Percentiles rank a stretch among this genome's conserved stretches.
phyloP scores from a whole-genome alignment of 2,888 invertebrate species.

The Sphaerophoria taeniata region DNA sequence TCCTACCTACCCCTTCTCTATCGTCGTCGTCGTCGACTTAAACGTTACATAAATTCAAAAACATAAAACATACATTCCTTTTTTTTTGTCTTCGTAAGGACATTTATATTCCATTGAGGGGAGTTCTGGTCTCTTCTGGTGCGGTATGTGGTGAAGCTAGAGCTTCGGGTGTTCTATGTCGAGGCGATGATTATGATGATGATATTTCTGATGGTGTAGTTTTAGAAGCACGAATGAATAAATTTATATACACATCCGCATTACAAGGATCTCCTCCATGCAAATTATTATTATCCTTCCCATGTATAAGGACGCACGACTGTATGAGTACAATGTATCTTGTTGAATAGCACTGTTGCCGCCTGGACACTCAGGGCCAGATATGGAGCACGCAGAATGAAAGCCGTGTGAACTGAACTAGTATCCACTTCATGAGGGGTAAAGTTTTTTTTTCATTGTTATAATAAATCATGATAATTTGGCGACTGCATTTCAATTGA shows the following conservation, averaged over 20 bases:
- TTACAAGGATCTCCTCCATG: constrained; percentile 65
- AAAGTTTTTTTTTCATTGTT: constrained; percentile 32
- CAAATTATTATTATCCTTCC: constrained; percentile 45
- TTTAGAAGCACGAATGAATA: constrained; percentile 63
- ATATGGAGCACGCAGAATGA: background rate
- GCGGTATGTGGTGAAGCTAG: background rate
- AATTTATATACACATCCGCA: constrained; percentile 64
- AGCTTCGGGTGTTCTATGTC: background rate
- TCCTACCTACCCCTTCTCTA: background rate
- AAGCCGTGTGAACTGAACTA: background rate
- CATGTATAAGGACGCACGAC: background rate
- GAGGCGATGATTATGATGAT: background rate
- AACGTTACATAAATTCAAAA: constrained; percentile 59
- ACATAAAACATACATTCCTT: constrained; percentile 60
- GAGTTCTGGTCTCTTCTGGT: constrained; percentile 1
- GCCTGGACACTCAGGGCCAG: constrained; percentile 24
- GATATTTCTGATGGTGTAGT: constrained; percentile 29
- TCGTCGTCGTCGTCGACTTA: too few species aligned
- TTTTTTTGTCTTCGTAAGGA: constrained; percentile 22
- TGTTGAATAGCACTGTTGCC: constrained; percentile 42
- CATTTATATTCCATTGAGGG: constrained; percentile 49
- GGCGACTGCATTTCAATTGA: constrained; percentile 70
- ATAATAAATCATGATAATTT: constrained; percentile 70
- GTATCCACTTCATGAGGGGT: constrained; percentile 24
- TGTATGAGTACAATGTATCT: constrained; percentile 1